Evolutionary conservation across 2,113 vertebrate species (phyloP), one percentile per base, ranked within the genome.

Genomic region (Progne subis): DNA sequence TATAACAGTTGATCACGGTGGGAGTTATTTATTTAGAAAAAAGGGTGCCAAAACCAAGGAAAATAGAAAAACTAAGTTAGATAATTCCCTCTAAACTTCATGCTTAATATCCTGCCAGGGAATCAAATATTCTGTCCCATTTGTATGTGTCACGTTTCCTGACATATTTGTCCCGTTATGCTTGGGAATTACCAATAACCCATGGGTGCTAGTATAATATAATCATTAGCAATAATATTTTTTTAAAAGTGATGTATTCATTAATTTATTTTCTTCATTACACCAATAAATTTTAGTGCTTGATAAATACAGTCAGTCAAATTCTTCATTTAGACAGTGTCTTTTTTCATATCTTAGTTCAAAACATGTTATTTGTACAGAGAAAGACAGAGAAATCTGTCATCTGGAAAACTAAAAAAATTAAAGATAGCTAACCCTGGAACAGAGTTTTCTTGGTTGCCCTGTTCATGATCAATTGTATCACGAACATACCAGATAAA

Each of bases 401-500:
- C 89, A 93, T 53, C 26, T 86, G 41, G 41, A 91, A 94, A 92
- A 49, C 11, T 47, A 16, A 81, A 87, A 91, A 61, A 57, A 7
- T n/a, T 82, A 68, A 92, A 84, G 49, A 88, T 39, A 88, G 7
- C 2, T 47, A 60, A 43, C 21, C 3, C 47, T 69, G 52, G 32
- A 88, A 92, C 41, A 59, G 61, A 82, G 70, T 82, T 93, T 86
- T 41, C 32, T 91, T 89, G 18, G 29, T 84, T 96, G n/a, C 43
- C 52, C 86, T 69, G 41, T 32, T 94, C 68, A 50, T 65, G 70
- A 90, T 93, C 74, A 93, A 81, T 86, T 86, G 12, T 61, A 46
- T 63, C 55, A 78, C 46, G 14, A 87, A 16, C 47, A 77, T 52
- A 41, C 32, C 77, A 87, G 77, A 85, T 43, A 93, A 95, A 95